Evolutionary conservation across 2,113 vertebrate species (phyloP), one percentile per base, ranked within the genome.

Genomic region (Enhydra lutris): DNA sequence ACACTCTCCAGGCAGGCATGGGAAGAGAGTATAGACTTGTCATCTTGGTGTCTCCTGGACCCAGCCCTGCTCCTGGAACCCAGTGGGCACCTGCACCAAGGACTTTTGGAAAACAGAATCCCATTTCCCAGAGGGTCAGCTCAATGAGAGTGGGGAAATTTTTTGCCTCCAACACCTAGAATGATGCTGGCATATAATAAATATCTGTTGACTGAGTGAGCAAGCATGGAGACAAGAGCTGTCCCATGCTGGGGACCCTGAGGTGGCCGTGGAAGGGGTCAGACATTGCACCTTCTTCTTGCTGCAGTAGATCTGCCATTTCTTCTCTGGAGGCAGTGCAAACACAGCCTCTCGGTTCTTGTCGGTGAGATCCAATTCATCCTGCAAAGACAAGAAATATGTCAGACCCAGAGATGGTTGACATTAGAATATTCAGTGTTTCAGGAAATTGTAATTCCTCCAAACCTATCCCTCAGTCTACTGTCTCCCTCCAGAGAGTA

Each of bases 301-400:
- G 99, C 99, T 99, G 99, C 99, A 99, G 98, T 99, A 99, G 97
- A 99, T 99, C 98, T 99, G 99, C 99, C 99, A 99, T 99, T 99
- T 99, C 99, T 99, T 99, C 99, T 99, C 99, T 4, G 99, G 99
- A 0, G 99, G 99, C 97, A 99, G 99, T 45, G 99, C 99, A 94
- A 99, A 99, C 99, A 99, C 99, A 87, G 99, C 99, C 98, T 99
- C 99, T 96, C 99, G 98, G 99, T 99, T 99, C 98, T 99, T 99
- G 97, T 99, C 99, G 0, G 99, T 99, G 98, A 99, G 99, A 98
- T 99, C 99, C 99, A 99, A 97, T 97, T 99, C 99, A 99, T 99
- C 99, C 99, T 99, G 98, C 29, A 96, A 86, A 97, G 94, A 34
- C 29, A 7, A 78, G 71, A 97, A 34, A 65, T 47, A 6, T 59